Evolutionary conservation across 2,888 invertebrate genomes (phyloP).

Genomic region (Macrosoma leucophasiata): DNA sequence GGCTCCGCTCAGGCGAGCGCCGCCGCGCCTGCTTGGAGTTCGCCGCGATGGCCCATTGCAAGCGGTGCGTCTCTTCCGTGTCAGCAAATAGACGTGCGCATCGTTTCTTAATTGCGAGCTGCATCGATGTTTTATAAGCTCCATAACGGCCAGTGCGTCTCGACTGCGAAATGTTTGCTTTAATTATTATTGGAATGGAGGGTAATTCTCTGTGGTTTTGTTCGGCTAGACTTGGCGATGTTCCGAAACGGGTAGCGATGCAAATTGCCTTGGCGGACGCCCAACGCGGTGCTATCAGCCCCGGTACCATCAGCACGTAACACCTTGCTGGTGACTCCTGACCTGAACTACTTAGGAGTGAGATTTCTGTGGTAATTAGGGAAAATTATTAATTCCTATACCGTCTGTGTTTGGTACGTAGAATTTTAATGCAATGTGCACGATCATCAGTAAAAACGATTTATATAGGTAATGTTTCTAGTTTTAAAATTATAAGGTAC

Average conservation of each 20-base stretch:
- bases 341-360: too few relatives aligned
- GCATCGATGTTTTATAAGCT: slow-evolving; percentile 73
- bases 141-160: slow-evolving; percentile 70
- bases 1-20: slow-evolving; percentile 49
- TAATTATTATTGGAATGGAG: slow-evolving; percentile 77
- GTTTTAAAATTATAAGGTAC: too few relatives aligned
- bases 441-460: too few relatives aligned
- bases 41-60: slow-evolving; percentile 65
- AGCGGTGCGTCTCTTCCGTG: slow-evolving; percentile 69
- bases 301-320: slow-evolving; percentile 44
- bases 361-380: too few relatives aligned
- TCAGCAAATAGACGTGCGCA: slow-evolving; percentile 69
- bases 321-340: slow-evolving; percentile 52
- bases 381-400: neutral
- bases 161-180: slow-evolving; percentile 72
- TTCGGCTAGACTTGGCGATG: slow-evolving; percentile 76
- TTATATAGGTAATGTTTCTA: too few relatives aligned
- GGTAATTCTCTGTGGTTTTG: slow-evolving; percentile 75
- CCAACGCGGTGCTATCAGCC: slow-evolving; percentile 68
- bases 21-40: slow-evolving; percentile 39
- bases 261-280: slow-evolving; percentile 74
- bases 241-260: slow-evolving; percentile 75
- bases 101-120: slow-evolving; percentile 72
- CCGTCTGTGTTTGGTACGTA: neutral
- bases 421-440: too few relatives aligned